Evolutionary conservation across 2,113 vertebrate species (phyloP).

Genomic region (Microtus ochrogaster): DNA sequence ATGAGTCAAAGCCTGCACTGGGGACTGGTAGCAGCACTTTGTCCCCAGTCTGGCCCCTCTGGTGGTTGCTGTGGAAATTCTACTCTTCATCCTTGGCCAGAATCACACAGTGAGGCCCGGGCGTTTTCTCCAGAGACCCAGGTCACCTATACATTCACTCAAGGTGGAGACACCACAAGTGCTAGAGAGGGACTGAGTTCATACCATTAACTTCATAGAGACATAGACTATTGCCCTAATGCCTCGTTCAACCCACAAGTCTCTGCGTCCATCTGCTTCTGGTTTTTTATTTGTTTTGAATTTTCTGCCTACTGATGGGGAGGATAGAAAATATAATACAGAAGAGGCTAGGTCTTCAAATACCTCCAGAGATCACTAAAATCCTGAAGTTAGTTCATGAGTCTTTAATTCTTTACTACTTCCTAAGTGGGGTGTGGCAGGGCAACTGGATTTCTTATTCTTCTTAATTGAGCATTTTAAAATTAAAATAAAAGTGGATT

Average conservation of each 20-base stretch:
- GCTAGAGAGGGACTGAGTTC: background rate
- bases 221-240: background rate
- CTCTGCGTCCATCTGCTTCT: background rate
- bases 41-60: fast-evolving
- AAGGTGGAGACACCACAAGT: background rate
- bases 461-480: background rate
- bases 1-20: background rate
- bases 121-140: background rate
- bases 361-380: background rate
- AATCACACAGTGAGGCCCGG: background rate
- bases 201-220: background rate
- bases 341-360: background rate
- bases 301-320: background rate
- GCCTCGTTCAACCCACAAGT: background rate
- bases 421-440: background rate
- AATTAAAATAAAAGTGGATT: background rate
- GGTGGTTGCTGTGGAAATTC: background rate
- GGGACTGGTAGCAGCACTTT: no score
- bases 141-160: background rate
- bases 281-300: background rate
- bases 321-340: background rate
- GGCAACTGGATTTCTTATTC: background rate
- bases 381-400: background rate
- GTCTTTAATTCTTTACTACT: background rate
- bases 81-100: background rate